These are phyloP conservation scores for Saccostrea cuccullata DNA, from an alignment of 1,140 invertebrate genomes.

Conservation along the genomic window DNA sequence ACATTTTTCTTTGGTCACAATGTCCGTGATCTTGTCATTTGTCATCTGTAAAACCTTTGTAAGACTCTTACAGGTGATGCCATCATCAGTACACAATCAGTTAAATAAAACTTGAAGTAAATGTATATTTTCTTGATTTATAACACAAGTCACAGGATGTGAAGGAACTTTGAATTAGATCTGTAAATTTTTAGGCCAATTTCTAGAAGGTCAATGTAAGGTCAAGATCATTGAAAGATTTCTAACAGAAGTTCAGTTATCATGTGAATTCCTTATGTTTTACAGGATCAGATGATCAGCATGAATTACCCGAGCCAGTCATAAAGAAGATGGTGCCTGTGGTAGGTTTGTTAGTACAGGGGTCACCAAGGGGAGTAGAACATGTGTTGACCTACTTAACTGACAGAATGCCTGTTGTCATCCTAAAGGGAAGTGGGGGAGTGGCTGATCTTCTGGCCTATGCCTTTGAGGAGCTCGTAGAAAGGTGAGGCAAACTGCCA, in stretches of 20 bases:
- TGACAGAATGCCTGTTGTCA: conserved; percentile 77
- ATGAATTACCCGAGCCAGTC: conserved; percentile 33
- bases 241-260: neutral
- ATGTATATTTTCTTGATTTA: no score
- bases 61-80: no score
- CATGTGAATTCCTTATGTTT: neutral
- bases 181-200: no score
- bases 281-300: conserved; percentile 52
- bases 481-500: conserved; percentile 67
- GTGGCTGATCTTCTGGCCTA: conserved; percentile 78
- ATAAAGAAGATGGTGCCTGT: conserved; percentile 70
- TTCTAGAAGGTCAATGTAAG: no score
- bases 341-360: conserved; percentile 79
- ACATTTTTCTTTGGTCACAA: no score
- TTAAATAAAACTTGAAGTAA: no score
- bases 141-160: no score
- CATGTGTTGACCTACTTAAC: conserved; percentile 76
- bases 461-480: conserved; percentile 76
- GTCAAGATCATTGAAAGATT: no score
- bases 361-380: conserved; percentile 75
- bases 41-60: no score
- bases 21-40: no score
- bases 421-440: conserved; percentile 78
- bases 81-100: no score
- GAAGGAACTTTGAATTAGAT: no score